A percentile compares a stretch with the other conserved stretches of the same genome.
Conservation (phyloP, 2,888 invertebrate species). For the Syritta pipiens region DNA sequence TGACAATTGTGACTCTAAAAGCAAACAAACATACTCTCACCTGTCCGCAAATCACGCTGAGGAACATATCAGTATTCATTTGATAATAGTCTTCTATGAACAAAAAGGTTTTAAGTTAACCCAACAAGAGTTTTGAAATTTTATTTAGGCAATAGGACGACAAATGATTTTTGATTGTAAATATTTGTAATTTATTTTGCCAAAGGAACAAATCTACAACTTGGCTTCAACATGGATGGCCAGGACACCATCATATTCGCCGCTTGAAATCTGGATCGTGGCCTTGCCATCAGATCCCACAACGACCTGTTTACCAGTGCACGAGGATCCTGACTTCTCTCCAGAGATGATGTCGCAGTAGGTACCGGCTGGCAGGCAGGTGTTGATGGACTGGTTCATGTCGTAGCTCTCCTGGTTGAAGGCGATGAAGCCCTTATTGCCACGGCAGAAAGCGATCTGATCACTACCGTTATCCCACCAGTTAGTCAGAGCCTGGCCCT, state of each 20-base stretch:
- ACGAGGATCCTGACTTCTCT: constrained; percentile 78
- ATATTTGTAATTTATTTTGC: background rate
- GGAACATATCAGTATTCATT: too few species aligned
- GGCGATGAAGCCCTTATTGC: constrained; percentile 86
- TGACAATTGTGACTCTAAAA: too few species aligned
- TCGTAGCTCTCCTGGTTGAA: constrained; percentile 84
- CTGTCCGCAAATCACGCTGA: too few species aligned
- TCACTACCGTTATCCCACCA: constrained; percentile 92
- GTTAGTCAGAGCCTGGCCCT: constrained; percentile 81
- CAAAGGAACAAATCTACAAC: constrained; percentile 66
- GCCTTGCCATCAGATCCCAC: constrained; percentile 73
- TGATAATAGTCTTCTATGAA: too few species aligned
- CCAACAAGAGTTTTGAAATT: too few species aligned
- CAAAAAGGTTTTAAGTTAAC: too few species aligned
- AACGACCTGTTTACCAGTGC: constrained; percentile 73
- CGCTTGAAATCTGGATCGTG: constrained; percentile 70
- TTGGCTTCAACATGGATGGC: constrained; percentile 83
- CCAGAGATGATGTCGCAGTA: constrained; percentile 95
- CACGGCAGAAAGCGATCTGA: constrained; percentile 93
- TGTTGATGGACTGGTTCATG: constrained; percentile 81
- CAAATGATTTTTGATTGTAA: too few species aligned
- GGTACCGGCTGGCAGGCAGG: constrained; percentile 86
- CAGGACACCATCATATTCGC: constrained; percentile 83
- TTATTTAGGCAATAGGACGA: too few species aligned
- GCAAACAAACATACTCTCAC: too few species aligned